phyloP scores from a whole-genome alignment of 2,113 vertebrate species.

The Labrus mixtus region DNA sequence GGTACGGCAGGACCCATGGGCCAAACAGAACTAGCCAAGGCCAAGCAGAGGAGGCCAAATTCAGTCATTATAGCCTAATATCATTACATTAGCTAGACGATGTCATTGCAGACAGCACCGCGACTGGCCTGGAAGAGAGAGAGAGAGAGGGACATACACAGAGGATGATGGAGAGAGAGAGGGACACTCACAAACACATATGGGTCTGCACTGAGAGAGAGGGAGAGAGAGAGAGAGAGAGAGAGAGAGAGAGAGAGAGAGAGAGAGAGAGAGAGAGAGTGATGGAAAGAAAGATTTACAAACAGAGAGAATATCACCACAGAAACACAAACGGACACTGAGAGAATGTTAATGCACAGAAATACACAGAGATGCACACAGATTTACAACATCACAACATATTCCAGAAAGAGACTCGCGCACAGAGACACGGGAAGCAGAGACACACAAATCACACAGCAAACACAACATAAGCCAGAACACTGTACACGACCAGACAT shows the following conservation, averaged over 20 bases:
- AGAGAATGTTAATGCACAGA: constrained; percentile 35
- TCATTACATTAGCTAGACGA: constrained; percentile 78
- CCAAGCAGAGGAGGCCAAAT: constrained; percentile 65
- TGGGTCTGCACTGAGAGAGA: constrained; percentile 22
- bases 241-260: constrained; percentile 37
- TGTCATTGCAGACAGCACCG: constrained; percentile 70
- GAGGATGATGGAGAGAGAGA: constrained; percentile 47
- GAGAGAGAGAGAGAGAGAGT: too few relatives aligned
- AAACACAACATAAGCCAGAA: constrained; percentile 21
- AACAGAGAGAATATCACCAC: constrained; percentile 42
- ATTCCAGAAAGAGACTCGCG: constrained; percentile 11
- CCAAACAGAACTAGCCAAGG: constrained; percentile 64
- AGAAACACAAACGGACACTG: constrained; percentile 30
- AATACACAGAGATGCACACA: constrained; percentile 18
- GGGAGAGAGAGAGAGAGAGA: constrained; percentile 37
- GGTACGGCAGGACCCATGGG: constrained; percentile 57
- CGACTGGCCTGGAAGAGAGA: constrained; percentile 70
- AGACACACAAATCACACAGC: not conserved
- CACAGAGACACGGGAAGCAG: constrained; percentile 8
- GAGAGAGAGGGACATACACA: constrained; percentile 34
- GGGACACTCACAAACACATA: constrained; percentile 40
- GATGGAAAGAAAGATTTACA: constrained; percentile 31
- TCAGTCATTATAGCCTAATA: constrained; percentile 55
- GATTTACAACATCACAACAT: constrained; percentile 13
- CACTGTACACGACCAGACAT: constrained; percentile 28